phyloP scores from a whole-genome alignment of 2,797 vertebrate genomes.

The Agapornis canus region DNA sequence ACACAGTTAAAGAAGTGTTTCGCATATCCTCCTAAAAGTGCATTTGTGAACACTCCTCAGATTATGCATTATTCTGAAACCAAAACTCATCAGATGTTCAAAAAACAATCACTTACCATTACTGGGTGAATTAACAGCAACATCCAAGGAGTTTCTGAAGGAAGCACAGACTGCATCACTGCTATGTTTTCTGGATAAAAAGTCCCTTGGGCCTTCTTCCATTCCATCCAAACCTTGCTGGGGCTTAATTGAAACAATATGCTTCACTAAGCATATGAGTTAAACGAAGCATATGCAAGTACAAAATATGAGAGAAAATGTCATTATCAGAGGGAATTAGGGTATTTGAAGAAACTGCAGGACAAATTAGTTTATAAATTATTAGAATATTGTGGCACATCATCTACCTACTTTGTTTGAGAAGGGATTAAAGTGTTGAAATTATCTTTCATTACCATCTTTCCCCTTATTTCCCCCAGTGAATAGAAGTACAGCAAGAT shows the following conservation, averaged over 20 bases:
- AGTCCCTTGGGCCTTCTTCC: slow-evolving; percentile 23
- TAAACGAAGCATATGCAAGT: slow-evolving; percentile 6
- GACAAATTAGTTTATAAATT: neutral
- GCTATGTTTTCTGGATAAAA: neutral
- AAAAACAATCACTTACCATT: slow-evolving; percentile 15
- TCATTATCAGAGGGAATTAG: neutral
- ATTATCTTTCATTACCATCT: neutral
- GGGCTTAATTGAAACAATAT: slow-evolving; percentile 65
- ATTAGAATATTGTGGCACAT: neutral
- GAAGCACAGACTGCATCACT: neutral
- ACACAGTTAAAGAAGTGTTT: neutral
- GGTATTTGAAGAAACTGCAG: slow-evolving; percentile 19
- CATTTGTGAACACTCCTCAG: neutral
- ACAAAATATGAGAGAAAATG: slow-evolving; percentile 28
- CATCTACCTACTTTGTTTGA: neutral
- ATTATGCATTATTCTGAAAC: neutral
- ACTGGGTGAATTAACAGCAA: slow-evolving; percentile 19
- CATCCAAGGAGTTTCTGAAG: neutral
- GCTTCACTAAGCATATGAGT: slow-evolving; percentile 32
- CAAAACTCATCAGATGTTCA: neutral
- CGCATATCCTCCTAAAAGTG: neutral
- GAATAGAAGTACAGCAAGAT: neutral
- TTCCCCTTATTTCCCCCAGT: neutral
- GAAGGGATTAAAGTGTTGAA: neutral
- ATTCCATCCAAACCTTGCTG: slow-evolving; percentile 48